A percentile compares a stretch with the other conserved stretches of the same genome.
These are phyloP conservation scores for Fringilla coelebs DNA, from an alignment of 2,797 vertebrate species.

Conservation along the genomic window DNA sequence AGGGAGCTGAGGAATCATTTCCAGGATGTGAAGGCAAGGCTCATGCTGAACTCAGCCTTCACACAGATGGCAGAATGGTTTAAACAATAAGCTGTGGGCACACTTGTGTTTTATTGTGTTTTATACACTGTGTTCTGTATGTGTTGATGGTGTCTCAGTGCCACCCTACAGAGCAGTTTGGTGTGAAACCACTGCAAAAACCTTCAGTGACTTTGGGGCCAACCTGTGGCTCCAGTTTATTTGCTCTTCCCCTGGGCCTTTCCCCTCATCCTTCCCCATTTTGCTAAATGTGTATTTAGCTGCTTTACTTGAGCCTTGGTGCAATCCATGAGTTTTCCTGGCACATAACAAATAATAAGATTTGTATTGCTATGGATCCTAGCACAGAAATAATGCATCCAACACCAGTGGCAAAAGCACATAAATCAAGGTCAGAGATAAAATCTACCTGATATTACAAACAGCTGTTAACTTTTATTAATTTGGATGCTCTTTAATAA, in stretches of 20 bases:
- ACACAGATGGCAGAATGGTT: neutral
- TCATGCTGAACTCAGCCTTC: neutral
- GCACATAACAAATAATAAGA: neutral
- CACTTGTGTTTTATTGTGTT: neutral
- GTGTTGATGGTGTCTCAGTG: neutral
- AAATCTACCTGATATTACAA: neutral
- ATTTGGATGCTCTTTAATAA: neutral
- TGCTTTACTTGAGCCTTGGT: neutral
- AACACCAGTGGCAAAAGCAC: neutral
- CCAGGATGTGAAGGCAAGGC: neutral
- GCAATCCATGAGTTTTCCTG: neutral
- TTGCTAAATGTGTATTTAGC: neutral
- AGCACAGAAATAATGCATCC: neutral
- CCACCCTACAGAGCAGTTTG: neutral
- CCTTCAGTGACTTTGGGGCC: neutral
- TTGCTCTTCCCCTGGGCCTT: neutral
- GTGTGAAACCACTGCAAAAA: neutral
- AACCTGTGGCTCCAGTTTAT: neutral
- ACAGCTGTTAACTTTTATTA: neutral
- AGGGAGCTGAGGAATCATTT: neutral
- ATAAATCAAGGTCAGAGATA: neutral
- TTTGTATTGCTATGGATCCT: neutral
- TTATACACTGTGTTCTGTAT: neutral
- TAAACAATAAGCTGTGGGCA: neutral
- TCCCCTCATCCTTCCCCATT: neutral